These are phyloP conservation scores for Pterobdella sp. DNA, from an alignment of 2,888 invertebrate species.

Conservation along the genomic window DNA sequence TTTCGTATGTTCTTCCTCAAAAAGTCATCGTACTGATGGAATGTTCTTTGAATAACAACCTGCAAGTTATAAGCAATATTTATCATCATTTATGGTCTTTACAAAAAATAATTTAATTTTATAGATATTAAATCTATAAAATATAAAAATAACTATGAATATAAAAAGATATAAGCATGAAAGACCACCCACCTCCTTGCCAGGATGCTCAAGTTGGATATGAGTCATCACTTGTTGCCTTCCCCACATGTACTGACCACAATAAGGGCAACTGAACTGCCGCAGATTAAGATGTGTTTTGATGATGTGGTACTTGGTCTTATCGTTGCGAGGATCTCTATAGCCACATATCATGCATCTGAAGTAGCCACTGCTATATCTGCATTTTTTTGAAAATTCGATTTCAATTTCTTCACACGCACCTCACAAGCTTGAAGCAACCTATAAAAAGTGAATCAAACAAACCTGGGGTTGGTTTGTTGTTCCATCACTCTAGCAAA, in stretches of 20 bases:
- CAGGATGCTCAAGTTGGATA: conserved; percentile 29
- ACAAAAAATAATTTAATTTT: too few relatives aligned
- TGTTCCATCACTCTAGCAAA: conserved; percentile 25
- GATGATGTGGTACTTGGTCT: conserved; percentile 33
- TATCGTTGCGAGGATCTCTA: conserved; percentile 31
- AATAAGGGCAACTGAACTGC: conserved; percentile 35
- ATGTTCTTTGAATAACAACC: conserved; percentile 29
- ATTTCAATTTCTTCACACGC: not conserved
- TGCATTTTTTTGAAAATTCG: conserved; percentile 7
- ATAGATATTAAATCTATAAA: too few relatives aligned
- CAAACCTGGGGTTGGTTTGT: conserved; percentile 24
- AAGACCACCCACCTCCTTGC: conserved; percentile 19
- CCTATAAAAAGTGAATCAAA: not conserved
- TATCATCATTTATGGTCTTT: too few relatives aligned
- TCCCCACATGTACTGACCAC: conserved; percentile 33
- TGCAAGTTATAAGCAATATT: too few relatives aligned
- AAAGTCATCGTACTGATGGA: conserved; percentile 28
- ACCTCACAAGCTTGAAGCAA: not conserved
- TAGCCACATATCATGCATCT: conserved; percentile 31
- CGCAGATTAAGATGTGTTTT: conserved; percentile 32
- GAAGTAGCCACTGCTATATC: conserved; percentile 28
- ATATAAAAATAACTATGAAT: not conserved
- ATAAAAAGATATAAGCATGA: not conserved
- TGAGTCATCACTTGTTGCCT: conserved; percentile 30
- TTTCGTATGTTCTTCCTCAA: conserved; percentile 23